Evolutionary conservation across 2,888 invertebrate genomes (phyloP).

Genomic region (Auanema freiburgensis): DNA sequence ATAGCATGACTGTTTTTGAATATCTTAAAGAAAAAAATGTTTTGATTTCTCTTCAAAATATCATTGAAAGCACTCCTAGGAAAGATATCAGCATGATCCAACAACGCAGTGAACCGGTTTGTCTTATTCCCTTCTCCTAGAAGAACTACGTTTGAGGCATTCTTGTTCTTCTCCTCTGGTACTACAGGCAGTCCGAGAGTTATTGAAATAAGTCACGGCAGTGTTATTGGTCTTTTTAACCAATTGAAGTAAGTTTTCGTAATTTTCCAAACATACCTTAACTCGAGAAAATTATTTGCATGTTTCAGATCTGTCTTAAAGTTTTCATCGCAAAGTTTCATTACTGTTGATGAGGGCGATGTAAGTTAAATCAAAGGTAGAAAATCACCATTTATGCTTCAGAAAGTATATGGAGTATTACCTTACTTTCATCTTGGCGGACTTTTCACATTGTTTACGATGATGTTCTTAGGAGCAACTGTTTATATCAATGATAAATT

Average conservation of each 20-base stretch:
- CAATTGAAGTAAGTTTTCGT: constrained; percentile 25
- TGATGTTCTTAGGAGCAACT: constrained; percentile 43
- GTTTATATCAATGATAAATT: constrained; percentile 43
- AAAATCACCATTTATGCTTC: neutral
- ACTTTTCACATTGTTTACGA: constrained; percentile 43
- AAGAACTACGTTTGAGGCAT: constrained; percentile 18
- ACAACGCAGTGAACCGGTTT: too few relatives aligned
- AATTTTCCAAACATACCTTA: constrained; percentile 9
- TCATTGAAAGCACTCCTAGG: too few relatives aligned
- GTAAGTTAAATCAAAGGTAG: neutral
- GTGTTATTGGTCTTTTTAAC: constrained; percentile 35
- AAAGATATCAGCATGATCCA: too few relatives aligned
- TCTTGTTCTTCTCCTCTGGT: constrained; percentile 55
- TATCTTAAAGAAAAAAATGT: too few relatives aligned
- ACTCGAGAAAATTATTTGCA: too few relatives aligned
- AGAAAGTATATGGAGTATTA: constrained; percentile 38
- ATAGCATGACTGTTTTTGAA: too few relatives aligned
- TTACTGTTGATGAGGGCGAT: constrained; percentile 14
- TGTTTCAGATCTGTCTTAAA: constrained; percentile 19
- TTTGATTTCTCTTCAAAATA: too few relatives aligned
- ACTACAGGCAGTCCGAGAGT: constrained; percentile 54
- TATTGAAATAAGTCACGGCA: constrained; percentile 34
- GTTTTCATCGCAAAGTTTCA: constrained; percentile 14
- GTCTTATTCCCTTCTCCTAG: too few relatives aligned
- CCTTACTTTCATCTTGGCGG: constrained; percentile 59